These are phyloP conservation scores for Neelides folsomi DNA, from an alignment of 2,888 invertebrate species.

Conservation along the genomic window DNA sequence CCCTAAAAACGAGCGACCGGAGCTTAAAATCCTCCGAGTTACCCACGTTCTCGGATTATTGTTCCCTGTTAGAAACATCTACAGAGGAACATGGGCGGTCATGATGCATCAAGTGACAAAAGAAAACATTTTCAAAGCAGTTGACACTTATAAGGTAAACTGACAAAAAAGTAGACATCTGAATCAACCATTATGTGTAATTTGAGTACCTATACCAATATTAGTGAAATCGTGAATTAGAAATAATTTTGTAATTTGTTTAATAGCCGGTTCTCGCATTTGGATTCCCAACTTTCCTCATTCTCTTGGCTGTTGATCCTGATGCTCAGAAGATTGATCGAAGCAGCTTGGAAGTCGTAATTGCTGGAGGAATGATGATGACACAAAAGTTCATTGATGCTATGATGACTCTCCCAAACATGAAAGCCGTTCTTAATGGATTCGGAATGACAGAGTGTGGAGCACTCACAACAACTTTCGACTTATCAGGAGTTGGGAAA, in stretches of 20 bases:
- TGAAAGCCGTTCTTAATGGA: constrained; percentile 20
- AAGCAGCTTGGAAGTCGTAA: constrained; percentile 18
- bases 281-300: constrained; percentile 27
- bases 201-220: not conserved
- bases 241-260: not conserved
- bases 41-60: constrained; percentile 30
- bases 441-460: constrained; percentile 31
- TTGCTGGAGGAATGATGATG: constrained; percentile 26
- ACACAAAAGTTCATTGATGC: constrained; percentile 18
- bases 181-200: not conserved
- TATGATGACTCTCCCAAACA: constrained; percentile 20
- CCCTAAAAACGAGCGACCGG: constrained; percentile 23
- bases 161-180: not conserved
- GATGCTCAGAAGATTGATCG: constrained; percentile 23
- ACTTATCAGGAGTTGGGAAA: constrained; percentile 17
- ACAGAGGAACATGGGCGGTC: constrained; percentile 21
- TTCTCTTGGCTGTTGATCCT: constrained; percentile 21
- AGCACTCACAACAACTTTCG: constrained; percentile 27
- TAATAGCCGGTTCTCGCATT: constrained; percentile 24
- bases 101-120: constrained; percentile 29
- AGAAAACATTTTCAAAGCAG: constrained; percentile 28
- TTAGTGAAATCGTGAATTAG: not conserved
- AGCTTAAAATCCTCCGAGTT: constrained; percentile 22
- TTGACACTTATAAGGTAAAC: constrained; percentile 22
- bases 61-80: constrained; percentile 27